phyloP scores from a whole-genome alignment of 1,140 invertebrate genomes.

The Kradibia gibbosae region DNA sequence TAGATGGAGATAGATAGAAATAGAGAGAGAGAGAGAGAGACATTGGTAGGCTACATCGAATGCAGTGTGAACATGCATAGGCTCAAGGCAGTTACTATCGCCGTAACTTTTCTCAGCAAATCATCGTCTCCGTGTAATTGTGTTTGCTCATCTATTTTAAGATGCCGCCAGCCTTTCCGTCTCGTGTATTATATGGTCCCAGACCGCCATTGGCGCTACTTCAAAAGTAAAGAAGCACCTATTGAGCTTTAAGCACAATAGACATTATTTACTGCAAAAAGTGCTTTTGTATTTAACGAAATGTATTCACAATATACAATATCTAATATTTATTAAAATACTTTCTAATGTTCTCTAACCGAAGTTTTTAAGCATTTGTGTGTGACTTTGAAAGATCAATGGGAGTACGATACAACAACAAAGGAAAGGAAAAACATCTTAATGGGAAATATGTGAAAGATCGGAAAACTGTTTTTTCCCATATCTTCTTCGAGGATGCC shows the following conservation, averaged over 20 bases:
- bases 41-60: background rate
- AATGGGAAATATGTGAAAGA: too few relatives aligned
- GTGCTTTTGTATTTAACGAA: background rate
- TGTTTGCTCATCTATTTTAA: conserved; percentile 50
- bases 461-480: too few relatives aligned
- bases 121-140: conserved; percentile 51
- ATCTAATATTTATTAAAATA: background rate
- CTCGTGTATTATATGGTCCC: background rate
- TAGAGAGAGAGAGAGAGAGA: conserved; percentile 4
- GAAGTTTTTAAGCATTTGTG: too few relatives aligned
- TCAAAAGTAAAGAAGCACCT: background rate
- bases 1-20: background rate
- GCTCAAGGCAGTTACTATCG: background rate
- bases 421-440: too few relatives aligned
- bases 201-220: background rate
- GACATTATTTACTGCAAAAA: background rate
- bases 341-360: too few relatives aligned
- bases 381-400: too few relatives aligned
- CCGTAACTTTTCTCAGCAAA: conserved; percentile 53
- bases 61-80: background rate
- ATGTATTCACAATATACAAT: background rate
- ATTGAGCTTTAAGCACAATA: background rate
- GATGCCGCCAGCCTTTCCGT: background rate
- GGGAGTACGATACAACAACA: too few relatives aligned
- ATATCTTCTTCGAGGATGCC: too few relatives aligned